Base-by-base conservation (phyloP, 2,113 vertebrate genomes). In the Campylomormyrus tamandua region DNA sequence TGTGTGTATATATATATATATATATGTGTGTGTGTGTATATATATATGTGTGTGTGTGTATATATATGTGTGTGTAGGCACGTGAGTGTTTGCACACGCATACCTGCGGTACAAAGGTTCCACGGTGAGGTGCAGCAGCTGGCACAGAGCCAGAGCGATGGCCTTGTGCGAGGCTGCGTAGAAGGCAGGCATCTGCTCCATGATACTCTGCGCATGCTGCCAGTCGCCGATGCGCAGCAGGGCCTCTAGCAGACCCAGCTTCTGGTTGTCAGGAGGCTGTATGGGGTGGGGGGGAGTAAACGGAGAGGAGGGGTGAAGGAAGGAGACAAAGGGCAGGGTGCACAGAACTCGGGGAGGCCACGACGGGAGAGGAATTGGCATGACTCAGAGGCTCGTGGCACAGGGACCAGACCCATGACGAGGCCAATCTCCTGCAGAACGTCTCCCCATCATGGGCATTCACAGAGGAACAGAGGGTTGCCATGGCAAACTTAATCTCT, bases 101-200 rank as follows among this genome's bases (percentile, higher is more conserved):
- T 94, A 99, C 98, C 98, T 98, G 96, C 97, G 95, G 92, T 99
- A 99, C 87, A 99, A 96, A 88, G 98, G 98, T 91, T 99, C 98
- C 90, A 99, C 94, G 15, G 97, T 98, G 94, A 98, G 95, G n/a
- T 99, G 98, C 56, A 99, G 96, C 15, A 99, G 97, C 93, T 96
- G 97, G 94, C 98, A 99, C 89, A 99, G 97, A 7, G 98, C 97
- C 91, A 99, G 77, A 0, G 98, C 98, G 39, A 99, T 99, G 88
- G 97, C 94, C 93, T 97, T 99, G 94, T 99, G 98, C 62, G 98
- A 98, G 90, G 98, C 96, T 74, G 97, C 97, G 90, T 99, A 99
- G 91, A 98, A 99, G 0, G 97, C 96, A 91, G 98, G 98, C 98
- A 99, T 97, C 95, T 99, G 98, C 93, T 99, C 98, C 98, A 99